Evolutionary conservation across 2,888 invertebrate genomes (phyloP).

Genomic region (Hypomecis atomaria): DNA sequence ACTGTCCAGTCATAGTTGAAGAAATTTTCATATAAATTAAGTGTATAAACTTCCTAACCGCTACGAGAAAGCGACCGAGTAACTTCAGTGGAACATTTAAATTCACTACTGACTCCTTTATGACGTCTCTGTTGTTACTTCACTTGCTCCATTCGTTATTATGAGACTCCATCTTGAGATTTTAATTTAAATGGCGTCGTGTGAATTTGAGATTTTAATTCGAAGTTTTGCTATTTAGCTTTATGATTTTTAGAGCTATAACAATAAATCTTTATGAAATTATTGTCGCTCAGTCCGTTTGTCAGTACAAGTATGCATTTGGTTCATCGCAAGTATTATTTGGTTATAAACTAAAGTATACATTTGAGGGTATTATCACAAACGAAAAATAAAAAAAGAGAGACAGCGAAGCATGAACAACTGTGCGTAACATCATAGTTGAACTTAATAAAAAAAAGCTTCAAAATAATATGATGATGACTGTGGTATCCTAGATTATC

Average conservation of each 20-base stretch:
- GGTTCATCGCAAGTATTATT: too few species aligned
- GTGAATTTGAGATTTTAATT: conserved; percentile 27
- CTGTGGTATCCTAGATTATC: too few species aligned
- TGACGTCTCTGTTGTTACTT: conserved; percentile 48
- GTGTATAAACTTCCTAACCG: conserved; percentile 63
- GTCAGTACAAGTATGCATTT: too few species aligned
- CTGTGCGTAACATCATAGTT: too few species aligned
- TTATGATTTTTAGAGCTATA: neutral
- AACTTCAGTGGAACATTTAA: conserved; percentile 63
- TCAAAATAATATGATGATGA: too few species aligned
- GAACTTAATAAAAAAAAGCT: too few species aligned
- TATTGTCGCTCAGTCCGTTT: too few species aligned
- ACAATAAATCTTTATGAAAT: too few species aligned
- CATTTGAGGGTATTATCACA: too few species aligned
- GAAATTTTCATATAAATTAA: conserved; percentile 77
- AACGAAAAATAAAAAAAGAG: too few species aligned
- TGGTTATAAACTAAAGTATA: too few species aligned
- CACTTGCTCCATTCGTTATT: conserved; percentile 44
- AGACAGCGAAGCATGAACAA: too few species aligned
- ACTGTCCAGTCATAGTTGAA: conserved; percentile 49
- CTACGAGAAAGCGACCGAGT: conserved; percentile 55
- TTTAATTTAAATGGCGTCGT: conserved; percentile 35
- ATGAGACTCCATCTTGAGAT: conserved; percentile 37
- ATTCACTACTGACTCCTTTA: conserved; percentile 55
- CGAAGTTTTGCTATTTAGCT: conserved; percentile 9